Evolutionary conservation across 2,113 vertebrate genomes (phyloP).

Genomic region (Trochalopteron elliotii): DNA sequence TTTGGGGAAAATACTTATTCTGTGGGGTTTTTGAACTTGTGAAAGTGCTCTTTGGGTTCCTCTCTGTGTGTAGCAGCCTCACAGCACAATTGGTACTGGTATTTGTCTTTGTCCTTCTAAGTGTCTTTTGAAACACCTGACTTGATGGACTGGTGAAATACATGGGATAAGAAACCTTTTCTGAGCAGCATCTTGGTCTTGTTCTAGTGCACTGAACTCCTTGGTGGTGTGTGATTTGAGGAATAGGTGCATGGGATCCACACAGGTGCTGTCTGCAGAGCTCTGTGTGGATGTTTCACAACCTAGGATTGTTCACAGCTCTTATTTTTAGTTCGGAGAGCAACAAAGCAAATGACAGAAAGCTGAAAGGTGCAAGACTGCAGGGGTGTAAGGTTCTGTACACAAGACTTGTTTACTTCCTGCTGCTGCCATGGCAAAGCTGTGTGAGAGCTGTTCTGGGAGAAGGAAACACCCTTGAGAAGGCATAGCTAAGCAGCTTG

Average conservation of each 20-base stretch:
- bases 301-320: background rate
- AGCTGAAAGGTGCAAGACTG: background rate
- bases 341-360: background rate
- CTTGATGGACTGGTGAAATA: background rate
- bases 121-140: background rate
- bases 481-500: background rate
- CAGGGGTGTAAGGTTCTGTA: background rate
- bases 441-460: background rate
- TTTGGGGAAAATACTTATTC: background rate
- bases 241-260: background rate
- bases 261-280: background rate
- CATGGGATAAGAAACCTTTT: background rate
- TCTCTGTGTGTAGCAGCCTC: background rate
- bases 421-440: background rate
- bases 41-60: background rate
- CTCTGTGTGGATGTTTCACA: background rate
- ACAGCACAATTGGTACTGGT: background rate
- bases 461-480: background rate
- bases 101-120: background rate
- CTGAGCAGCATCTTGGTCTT: background rate
- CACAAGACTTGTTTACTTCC: background rate
- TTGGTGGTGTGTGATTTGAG: rapidly evolving
- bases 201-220: background rate
- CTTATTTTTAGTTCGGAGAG: background rate
- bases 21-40: background rate